phyloP scores from a whole-genome alignment of 92 coral and sea anemone genomes.

The Epizoanthus illoricatus region DNA sequence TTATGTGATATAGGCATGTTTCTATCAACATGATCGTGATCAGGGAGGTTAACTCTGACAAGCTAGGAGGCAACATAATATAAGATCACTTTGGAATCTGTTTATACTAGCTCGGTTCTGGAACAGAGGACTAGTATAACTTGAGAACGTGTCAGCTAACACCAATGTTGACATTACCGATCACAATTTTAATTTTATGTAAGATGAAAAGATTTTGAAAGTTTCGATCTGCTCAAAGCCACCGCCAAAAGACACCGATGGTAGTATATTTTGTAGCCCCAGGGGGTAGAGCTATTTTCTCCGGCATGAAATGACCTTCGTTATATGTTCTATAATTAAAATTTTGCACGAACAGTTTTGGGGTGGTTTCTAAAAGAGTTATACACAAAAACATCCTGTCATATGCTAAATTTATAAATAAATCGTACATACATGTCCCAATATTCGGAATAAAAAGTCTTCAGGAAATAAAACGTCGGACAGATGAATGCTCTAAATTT shows the following conservation, averaged over 20 bases:
- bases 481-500: background rate
- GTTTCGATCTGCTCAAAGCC: background rate
- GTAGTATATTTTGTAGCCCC: slow-evolving; percentile 22
- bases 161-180: background rate
- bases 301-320: background rate
- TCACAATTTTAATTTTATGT: background rate
- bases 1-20: too few relatives aligned
- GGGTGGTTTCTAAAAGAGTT: background rate
- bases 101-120: too few relatives aligned
- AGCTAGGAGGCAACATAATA: too few relatives aligned
- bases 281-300: slow-evolving; percentile 23
- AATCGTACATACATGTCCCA: background rate
- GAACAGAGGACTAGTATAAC: too few relatives aligned
- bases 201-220: background rate
- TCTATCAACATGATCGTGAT: too few relatives aligned
- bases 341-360: background rate
- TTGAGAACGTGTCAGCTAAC: too few relatives aligned
- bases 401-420: background rate
- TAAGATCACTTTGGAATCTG: too few relatives aligned
- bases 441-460: too few relatives aligned
- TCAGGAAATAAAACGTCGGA: background rate
- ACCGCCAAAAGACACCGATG: slow-evolving; percentile 41
- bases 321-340: slow-evolving; percentile 14
- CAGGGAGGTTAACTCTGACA: too few relatives aligned
- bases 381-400: background rate